Evolutionary conservation across 1,140 invertebrate genomes (phyloP), one percentile per base, ranked within the genome.

Genomic region (Ephestia elutella): DNA sequence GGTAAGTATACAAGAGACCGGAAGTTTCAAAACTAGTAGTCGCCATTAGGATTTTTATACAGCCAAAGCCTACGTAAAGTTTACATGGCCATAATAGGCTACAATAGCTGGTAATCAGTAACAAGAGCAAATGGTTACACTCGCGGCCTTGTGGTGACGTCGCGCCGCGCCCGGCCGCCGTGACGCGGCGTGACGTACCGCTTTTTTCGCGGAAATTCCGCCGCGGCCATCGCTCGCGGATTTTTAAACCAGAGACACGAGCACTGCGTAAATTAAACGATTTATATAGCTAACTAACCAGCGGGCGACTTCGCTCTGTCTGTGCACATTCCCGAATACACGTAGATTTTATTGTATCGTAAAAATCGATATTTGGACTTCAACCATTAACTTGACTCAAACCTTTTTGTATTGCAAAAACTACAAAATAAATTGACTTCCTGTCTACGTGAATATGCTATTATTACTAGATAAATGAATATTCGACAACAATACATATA

Each of bases 161-260:
- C 60, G 65, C 62, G 68, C 63, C 61, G 66, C 69, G 66, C 66
- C 59, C 67, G 66, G 50, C 61, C 48, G 81, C 75, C 77, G 82
- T 78, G 71, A 54, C 71, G 65, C 74, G 15, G 20, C 57, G 73
- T 86, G 82, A 86, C 80, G 82, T 77, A 68, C 65, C 59, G 58
- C 58, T 75, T 82, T 83, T 87, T 87, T 87, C 82, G 82, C 85
- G 82, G 82, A 86, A 87, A 85, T 83, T 86, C 82, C 82, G 65
- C 50, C 57, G 74, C 73, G 82, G 75, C 63, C 74, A 72, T 69
- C 72, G 80, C 69, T 80, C 73, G 75, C 78, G 66, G 66, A 68
- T 59, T 44, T 44, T 17, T 44, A 44, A 44, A 15, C 15, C 38
- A 44, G n/a, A 9, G 38, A 44, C 7, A 44, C 38, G 13, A 32